Conservation (phyloP, 37 sponge, comb jelly and placozoan species). For the Aphrocallistes beatrix region DNA sequence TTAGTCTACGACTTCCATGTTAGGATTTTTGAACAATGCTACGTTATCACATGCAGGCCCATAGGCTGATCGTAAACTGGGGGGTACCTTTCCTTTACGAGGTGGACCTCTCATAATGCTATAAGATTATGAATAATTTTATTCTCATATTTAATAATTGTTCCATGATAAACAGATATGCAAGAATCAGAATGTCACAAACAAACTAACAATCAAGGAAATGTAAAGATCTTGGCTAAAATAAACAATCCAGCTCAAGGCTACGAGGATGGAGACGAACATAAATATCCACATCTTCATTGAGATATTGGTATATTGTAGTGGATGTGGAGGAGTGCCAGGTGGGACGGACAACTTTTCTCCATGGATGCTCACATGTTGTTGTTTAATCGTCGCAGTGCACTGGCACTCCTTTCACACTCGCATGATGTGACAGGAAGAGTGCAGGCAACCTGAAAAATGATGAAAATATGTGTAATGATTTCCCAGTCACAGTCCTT, state of each 20-base stretch:
- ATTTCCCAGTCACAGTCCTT: conserved; percentile 19
- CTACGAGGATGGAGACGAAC: not conserved
- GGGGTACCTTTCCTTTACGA: too few species aligned
- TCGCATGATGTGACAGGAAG: conserved; percentile 37
- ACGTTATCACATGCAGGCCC: too few species aligned
- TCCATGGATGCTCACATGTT: conserved; percentile 37
- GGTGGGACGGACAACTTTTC: not conserved
- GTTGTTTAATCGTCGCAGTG: conserved; percentile 23
- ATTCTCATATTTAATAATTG: too few species aligned
- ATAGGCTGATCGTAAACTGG: too few species aligned
- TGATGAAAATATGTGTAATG: conserved; percentile 8
- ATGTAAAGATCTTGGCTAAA: too few species aligned
- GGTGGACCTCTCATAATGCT: too few species aligned
- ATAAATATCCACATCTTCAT: not conserved
- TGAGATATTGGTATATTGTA: not conserved
- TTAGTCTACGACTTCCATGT: too few species aligned
- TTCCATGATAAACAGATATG: not conserved
- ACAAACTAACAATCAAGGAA: not conserved
- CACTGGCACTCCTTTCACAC: conserved; percentile 38
- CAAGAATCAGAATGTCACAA: not conserved
- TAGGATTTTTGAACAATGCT: too few species aligned
- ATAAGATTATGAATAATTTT: too few species aligned
- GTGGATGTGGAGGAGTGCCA: conserved; percentile 9
- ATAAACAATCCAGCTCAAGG: not conserved
- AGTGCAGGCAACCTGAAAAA: conserved; percentile 33